Base-by-base conservation (phyloP, 2,797 vertebrate genomes). In the Glossophaga mutica region DNA sequence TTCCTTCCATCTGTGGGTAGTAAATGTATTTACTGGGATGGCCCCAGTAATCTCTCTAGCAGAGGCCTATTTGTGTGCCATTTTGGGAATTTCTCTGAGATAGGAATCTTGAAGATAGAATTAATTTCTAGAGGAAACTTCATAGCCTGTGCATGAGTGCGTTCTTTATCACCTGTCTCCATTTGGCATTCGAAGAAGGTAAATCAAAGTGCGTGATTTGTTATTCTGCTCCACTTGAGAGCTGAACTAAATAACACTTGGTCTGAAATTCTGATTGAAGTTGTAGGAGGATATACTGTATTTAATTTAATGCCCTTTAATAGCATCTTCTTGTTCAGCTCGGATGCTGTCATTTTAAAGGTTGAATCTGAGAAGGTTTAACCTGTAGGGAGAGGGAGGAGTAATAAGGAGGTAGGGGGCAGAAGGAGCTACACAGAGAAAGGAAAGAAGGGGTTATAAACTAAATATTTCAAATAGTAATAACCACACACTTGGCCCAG, bases 61-160 rank as follows among this genome's bases (percentile, higher is more conserved):
- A 98, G 98, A 98, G 98, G 98, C 98, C 99, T 99, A 99, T 99
- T 99, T 99, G 98, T 99, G 98, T 99, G 99, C 99, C 98, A 99
- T 99, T 99, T 99, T 99, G 99, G 98, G 99, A 99, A 99, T 99
- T 99, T 99, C 98, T 98, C 98, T 98, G 98, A 99, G 99, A 99
- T 99, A 99, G 99, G 98, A 99, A 99, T 99, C 99, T 99, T 97
- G 98, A 99, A 99, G 99, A 99, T 99, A 99, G 99, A 99, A 99
- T 99, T 99, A 99, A 99, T 99, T 99, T 99, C 98, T 99, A 98
- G 98, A 98, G 98, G 98, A 99, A 98, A 99, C 98, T 99, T 98
- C 98, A 98, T 99, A 99, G 99, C 98, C 98, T 98, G 98, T 99
- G 99, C 98, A 98, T 98, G 98, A 99, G 99, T 97, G 98, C 98